phyloP scores from a whole-genome alignment of 2,797 vertebrate species.

The Neostethus bicornis region DNA sequence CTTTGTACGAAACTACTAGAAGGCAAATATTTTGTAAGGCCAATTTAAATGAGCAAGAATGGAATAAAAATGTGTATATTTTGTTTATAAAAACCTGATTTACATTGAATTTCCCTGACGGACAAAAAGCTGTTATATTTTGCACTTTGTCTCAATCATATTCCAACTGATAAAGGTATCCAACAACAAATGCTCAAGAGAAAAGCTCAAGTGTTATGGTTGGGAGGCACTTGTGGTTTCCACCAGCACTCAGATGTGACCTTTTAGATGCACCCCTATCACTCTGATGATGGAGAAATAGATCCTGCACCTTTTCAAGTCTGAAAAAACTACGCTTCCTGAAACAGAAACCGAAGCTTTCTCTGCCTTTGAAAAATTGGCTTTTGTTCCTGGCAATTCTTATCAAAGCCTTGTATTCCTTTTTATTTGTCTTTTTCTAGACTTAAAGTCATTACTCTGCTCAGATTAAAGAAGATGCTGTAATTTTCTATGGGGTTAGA shows the following conservation, averaged over 20 bases:
- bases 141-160: conserved; percentile 54
- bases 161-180: conserved; percentile 65
- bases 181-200: conserved; percentile 76
- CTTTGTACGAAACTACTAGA: background rate
- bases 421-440: conserved; percentile 90
- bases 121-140: conserved; percentile 35
- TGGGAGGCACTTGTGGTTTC: conserved; percentile 77
- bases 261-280: conserved; percentile 83
- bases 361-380: conserved; percentile 87
- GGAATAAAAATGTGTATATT: conserved; percentile 1
- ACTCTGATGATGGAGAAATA: conserved; percentile 83
- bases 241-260: conserved; percentile 82
- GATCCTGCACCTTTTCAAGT: conserved; percentile 87
- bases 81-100: conserved; percentile 19
- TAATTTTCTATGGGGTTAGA: conserved; percentile 87
- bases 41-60: background rate
- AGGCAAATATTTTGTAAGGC: background rate
- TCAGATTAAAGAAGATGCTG: conserved; percentile 89
- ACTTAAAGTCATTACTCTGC: conserved; percentile 89
- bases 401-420: conserved; percentile 91
- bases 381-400: conserved; percentile 90
- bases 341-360: conserved; percentile 85
- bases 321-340: conserved; percentile 80
- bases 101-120: conserved; percentile 26
- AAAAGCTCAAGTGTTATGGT: conserved; percentile 79